Conservation (phyloP, 2,113 vertebrate species). For the Petrocephalus zakoni region DNA sequence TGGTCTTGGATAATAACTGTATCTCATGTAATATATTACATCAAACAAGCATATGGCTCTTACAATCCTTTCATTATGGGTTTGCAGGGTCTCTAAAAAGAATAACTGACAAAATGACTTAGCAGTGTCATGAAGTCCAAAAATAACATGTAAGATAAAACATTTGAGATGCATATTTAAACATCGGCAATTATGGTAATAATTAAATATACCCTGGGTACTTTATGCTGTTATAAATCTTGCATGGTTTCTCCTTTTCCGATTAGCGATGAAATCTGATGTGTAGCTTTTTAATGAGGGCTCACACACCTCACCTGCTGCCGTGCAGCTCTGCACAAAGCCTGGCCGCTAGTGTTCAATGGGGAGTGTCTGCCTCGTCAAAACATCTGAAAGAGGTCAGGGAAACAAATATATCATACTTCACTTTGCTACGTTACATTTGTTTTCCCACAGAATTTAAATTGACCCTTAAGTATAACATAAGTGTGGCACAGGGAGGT, state of each 20-base stretch:
- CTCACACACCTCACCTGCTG: neutral
- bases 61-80: neutral
- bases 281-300: neutral
- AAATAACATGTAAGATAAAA: neutral
- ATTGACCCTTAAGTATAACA: neutral
- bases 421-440: neutral
- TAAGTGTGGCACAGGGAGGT: neutral
- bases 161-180: neutral
- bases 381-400: neutral
- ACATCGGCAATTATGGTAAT: neutral
- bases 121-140: neutral
- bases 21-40: neutral
- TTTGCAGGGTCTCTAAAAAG: neutral
- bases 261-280: neutral
- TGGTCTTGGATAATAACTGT: neutral
- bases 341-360: neutral
- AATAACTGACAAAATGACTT: neutral
- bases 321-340: neutral
- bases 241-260: neutral
- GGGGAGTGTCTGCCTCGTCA: neutral
- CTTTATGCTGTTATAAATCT: neutral
- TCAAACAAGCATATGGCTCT: neutral
- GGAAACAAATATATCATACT: neutral
- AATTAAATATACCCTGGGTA: neutral
- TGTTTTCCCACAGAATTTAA: neutral